Conservation (phyloP, 1,140 invertebrate genomes). For the Gyrodactylus salaris region DNA sequence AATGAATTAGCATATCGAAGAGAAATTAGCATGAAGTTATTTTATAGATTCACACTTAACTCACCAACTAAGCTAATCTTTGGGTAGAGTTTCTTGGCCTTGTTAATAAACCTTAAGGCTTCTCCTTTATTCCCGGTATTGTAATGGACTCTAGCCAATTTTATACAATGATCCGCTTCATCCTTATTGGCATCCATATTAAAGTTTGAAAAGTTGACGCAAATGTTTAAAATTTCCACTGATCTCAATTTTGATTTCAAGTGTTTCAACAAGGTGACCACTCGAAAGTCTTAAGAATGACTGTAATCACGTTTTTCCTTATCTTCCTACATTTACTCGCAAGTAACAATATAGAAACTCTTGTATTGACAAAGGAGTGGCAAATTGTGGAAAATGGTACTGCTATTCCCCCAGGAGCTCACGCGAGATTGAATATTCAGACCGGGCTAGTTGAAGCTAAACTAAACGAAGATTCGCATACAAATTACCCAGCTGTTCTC, state of each 20-base stretch:
- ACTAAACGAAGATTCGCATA: not conserved
- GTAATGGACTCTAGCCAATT: not conserved
- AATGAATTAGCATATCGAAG: too few species aligned
- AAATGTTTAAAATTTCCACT: too few species aligned
- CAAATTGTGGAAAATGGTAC: not conserved
- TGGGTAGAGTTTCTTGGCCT: not conserved
- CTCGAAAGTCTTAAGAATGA: too few species aligned
- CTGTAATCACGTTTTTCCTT: too few species aligned
- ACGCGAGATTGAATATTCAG: not conserved
- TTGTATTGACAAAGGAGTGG: not conserved
- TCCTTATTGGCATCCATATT: slow-evolving; percentile 2
- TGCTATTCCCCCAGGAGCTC: not conserved
- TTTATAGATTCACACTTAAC: too few species aligned
- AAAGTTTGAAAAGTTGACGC: not conserved
- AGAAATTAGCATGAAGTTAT: too few species aligned
- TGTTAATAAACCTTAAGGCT: not conserved
- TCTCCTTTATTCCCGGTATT: not conserved
- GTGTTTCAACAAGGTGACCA: too few species aligned
- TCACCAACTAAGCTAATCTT: not conserved
- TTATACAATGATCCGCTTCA: not conserved
- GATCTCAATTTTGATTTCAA: too few species aligned
- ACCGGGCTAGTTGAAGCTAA: not conserved
- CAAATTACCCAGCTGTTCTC: not conserved
- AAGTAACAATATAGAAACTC: too few species aligned
- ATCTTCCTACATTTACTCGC: too few species aligned